phyloP scores from a whole-genome alignment of 2,888 invertebrate genomes.

The Craniophora ligustri region DNA sequence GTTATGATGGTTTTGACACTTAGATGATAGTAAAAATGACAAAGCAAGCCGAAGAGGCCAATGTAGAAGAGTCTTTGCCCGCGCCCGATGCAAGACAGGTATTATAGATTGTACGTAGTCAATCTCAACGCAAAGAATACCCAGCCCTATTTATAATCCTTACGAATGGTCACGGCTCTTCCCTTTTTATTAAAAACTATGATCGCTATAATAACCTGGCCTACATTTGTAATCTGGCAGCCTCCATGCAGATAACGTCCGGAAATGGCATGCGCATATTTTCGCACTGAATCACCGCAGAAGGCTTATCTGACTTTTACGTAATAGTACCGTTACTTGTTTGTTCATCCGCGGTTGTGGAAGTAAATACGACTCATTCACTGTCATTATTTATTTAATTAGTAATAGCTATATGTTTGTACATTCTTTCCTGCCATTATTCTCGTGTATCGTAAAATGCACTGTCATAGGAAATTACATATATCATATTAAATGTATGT shows the following conservation, averaged over 20 bases:
- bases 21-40: too few relatives aligned
- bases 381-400: slow-evolving; percentile 37
- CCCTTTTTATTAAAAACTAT: slow-evolving; percentile 7
- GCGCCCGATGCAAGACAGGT: too few relatives aligned
- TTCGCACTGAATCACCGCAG: slow-evolving; percentile 49
- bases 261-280: slow-evolving; percentile 50
- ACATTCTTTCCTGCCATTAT: slow-evolving; percentile 39
- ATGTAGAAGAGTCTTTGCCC: too few relatives aligned
- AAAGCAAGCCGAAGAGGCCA: too few relatives aligned
- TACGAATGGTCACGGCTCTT: neutral
- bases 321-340: slow-evolving; percentile 9
- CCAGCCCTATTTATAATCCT: slow-evolving; percentile 9
- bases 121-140: neutral
- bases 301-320: slow-evolving; percentile 28
- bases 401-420: slow-evolving; percentile 27
- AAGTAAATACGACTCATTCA: slow-evolving; percentile 11
- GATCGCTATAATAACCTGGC: slow-evolving; percentile 30
- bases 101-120: too few relatives aligned
- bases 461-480: slow-evolving; percentile 20
- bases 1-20: too few relatives aligned
- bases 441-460: slow-evolving; percentile 3
- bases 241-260: slow-evolving; percentile 44
- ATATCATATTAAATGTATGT: slow-evolving; percentile 2
- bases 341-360: slow-evolving; percentile 2
- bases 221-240: slow-evolving; percentile 35